These are phyloP conservation scores for Smutsia gigantea DNA, from an alignment of 2,797 vertebrate genomes.

Conservation along the genomic window DNA sequence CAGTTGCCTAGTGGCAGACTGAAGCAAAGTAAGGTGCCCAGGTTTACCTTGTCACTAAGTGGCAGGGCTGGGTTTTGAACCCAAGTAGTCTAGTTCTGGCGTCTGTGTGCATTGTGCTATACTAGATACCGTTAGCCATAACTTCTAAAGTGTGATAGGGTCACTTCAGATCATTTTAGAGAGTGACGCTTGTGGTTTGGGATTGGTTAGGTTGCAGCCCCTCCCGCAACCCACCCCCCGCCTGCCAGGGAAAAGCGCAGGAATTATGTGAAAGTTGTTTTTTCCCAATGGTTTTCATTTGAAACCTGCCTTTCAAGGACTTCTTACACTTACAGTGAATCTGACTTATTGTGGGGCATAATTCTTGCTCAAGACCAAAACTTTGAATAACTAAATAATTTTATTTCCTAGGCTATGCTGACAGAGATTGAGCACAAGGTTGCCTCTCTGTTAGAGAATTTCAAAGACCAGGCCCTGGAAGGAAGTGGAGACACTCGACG, in stretches of 20 bases:
- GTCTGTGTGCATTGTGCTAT: not conserved
- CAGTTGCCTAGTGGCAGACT: not conserved
- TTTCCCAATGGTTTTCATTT: not conserved
- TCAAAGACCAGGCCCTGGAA: slow-evolving; percentile 78
- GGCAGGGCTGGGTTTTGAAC: not conserved
- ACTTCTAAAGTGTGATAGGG: not conserved
- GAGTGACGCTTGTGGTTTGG: not conserved
- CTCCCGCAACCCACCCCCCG: not conserved
- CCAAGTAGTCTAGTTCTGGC: not conserved
- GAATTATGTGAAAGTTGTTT: not conserved
- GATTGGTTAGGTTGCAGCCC: not conserved
- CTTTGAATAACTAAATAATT: slow-evolving; percentile 59
- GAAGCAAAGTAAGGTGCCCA: not conserved
- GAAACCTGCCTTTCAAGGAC: not conserved
- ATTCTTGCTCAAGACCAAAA: not conserved
- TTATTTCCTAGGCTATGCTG: slow-evolving; percentile 90
- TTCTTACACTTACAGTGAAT: not conserved
- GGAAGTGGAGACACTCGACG: slow-evolving; percentile 81
- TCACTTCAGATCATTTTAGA: not conserved
- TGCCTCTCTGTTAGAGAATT: slow-evolving; percentile 83
- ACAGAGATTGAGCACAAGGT: slow-evolving; percentile 93
- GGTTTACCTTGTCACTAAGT: too few species aligned
- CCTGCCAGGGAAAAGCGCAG: not conserved
- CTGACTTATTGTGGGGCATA: not conserved
- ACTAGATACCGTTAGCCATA: not conserved